Base-by-base conservation (phyloP, 2,888 invertebrate genomes). In the Tetragonisca angustula region DNA sequence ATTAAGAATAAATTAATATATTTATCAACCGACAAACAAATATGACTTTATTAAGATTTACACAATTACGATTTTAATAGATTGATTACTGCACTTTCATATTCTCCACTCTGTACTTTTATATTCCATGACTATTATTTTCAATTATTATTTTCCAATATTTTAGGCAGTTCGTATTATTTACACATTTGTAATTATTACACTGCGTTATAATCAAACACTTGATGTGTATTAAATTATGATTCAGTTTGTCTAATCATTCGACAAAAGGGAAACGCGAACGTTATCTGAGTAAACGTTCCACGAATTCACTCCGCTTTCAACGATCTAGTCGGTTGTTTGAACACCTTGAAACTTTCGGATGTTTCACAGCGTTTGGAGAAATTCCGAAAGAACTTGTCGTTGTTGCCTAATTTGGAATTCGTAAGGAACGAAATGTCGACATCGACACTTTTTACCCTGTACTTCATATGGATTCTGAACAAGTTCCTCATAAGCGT, bases 281-380 rank as follows among this genome's bases (percentile, higher is more conserved):
- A 0, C 21, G 32, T 32, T 54, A 27, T 27, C 32, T n/a, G 19
- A 49, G 49, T 24, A 74, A 74, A 76, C n/a, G 69, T 69, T 62
- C 24, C 59, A 32, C 50, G 19, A 21, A 49, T 9, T 61, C 27
- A 32, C 21, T 64, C 72, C 71, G 70, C 27, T 72, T 43, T 54
- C n/a, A 49, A 73, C 56, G 52, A 74, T 36, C 19, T 3, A 17
- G 15, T 27, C 49, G 21, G 59, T 52, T 76, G 59, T 82, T 78
- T 59, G 54, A n/a, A 68, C 64, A 74, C 74, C 72, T 83, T 81
- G 83, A 75, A 69, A 83, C 73, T 79, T 67, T 70, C 69, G 9
- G 4, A 13, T 15, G 43, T 74, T 85, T 89, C 79, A 88, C 87
- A 77, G 80, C 62, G 72, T 88, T 89, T 78, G 85, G 86, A 89